Evolutionary conservation across 2,797 vertebrate genomes (phyloP).

Genomic region (Aulostomus chinensis): DNA sequence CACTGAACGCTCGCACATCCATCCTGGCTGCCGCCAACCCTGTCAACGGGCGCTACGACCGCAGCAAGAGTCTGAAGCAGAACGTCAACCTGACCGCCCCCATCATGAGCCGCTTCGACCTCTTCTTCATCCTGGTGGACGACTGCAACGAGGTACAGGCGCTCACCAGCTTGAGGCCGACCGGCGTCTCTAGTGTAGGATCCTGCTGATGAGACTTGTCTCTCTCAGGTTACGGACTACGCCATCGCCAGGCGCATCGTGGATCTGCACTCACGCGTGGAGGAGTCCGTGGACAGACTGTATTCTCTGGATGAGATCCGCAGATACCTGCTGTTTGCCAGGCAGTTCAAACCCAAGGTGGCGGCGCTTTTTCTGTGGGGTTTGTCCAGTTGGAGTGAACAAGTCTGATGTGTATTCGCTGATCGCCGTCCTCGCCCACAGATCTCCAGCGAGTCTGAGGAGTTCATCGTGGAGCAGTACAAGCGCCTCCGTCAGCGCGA

Average conservation of each 20-base stretch:
- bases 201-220: neutral
- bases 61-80: constrained; percentile 97
- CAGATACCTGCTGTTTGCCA: constrained; percentile 94
- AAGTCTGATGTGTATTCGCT: neutral
- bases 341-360: constrained; percentile 98
- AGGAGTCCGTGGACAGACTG: constrained; percentile 92
- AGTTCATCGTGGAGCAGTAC: constrained; percentile 98
- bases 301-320: constrained; percentile 96
- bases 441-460: constrained; percentile 97
- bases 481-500: constrained; percentile 95
- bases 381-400: neutral
- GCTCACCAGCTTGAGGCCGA: neutral
- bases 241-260: constrained; percentile 97
- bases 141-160: constrained; percentile 93
- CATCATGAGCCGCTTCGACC: constrained; percentile 98
- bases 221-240: constrained; percentile 91
- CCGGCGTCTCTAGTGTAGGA: neutral
- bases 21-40: constrained; percentile 99
- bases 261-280: constrained; percentile 92
- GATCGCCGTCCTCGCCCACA: constrained; percentile 25
- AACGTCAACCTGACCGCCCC: constrained; percentile 95
- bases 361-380: neutral
- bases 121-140: constrained; percentile 99
- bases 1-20: constrained; percentile 95
- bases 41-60: constrained; percentile 90